phyloP scores from a whole-genome alignment of 1,140 invertebrate species.

The Nasonia longicornis region DNA sequence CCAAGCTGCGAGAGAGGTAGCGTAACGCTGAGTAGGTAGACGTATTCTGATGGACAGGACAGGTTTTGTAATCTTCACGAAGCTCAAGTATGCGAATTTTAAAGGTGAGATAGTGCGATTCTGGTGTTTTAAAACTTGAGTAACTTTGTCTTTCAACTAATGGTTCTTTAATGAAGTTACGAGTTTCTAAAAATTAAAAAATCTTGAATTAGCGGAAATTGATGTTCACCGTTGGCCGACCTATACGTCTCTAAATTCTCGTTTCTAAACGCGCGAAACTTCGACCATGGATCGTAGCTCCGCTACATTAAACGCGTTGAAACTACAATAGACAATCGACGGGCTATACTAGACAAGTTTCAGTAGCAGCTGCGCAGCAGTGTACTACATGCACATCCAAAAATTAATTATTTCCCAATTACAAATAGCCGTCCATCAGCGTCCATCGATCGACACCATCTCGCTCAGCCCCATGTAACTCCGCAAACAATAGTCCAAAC shows the following conservation, averaged over 20 bases:
- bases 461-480: constrained; percentile 12
- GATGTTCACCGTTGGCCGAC: too few species aligned
- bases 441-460: constrained; percentile 19
- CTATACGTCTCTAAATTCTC: too few species aligned
- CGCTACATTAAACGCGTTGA: not conserved
- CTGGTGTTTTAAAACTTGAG: too few species aligned
- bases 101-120: not conserved
- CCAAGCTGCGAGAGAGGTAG: not conserved
- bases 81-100: constrained; percentile 1
- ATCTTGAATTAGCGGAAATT: too few species aligned
- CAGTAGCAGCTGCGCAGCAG: not conserved
- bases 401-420: constrained; percentile 46
- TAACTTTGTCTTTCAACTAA: too few species aligned
- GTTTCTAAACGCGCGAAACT: too few species aligned
- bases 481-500: constrained; percentile 29
- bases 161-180: too few species aligned
- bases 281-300: not conserved
- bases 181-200: too few species aligned
- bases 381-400: constrained; percentile 17
- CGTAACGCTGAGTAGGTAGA: not conserved
- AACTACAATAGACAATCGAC: constrained; percentile 14
- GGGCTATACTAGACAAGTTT: not conserved
- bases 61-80: not conserved
- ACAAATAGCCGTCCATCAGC: constrained; percentile 44
- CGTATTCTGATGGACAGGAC: not conserved